A percentile compares a stretch with the other conserved stretches of the same genome.
These are phyloP conservation scores for Oikopleura vanhoeffeni DNA, from an alignment of 23 tunicate genomes.

Conservation along the genomic window DNA sequence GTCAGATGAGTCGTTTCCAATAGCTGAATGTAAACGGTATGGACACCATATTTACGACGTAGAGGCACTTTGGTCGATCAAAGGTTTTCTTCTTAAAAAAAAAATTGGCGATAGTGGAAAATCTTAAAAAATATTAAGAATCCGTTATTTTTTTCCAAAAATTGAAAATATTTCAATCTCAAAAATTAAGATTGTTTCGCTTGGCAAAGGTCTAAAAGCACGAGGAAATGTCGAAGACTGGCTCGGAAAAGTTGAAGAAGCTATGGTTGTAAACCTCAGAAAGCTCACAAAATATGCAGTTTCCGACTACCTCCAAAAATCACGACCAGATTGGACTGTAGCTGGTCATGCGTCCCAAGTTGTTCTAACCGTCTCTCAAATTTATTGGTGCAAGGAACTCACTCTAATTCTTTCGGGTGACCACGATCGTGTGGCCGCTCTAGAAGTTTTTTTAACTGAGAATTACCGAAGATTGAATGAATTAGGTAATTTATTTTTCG, in stretches of 20 bases:
- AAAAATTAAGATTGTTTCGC: no score
- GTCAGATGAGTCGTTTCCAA: no score
- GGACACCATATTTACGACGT: no score
- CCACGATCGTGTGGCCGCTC: slow-evolving; percentile 9
- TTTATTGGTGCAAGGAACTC: slow-evolving; percentile 89
- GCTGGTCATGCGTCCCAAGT: slow-evolving; percentile 25
- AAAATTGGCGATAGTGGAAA: no score
- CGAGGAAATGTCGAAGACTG: slow-evolving; percentile 99
- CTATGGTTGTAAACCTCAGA: slow-evolving; percentile 75
- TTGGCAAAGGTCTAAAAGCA: slow-evolving; percentile 96
- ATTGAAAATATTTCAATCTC: no score
- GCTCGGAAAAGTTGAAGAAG: slow-evolving; percentile 97
- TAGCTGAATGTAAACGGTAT: no score
- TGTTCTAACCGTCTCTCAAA: slow-evolving; percentile 80
- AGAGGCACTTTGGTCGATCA: no score
- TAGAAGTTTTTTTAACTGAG: not conserved
- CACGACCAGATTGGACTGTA: slow-evolving; percentile 72
- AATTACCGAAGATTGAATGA: not conserved
- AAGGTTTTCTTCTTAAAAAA: no score
- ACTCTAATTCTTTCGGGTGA: slow-evolving; percentile 23
- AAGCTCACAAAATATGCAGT: slow-evolving; percentile 67
- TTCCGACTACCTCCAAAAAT: slow-evolving; percentile 35
- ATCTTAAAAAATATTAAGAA: no score
- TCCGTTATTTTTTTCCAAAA: no score
- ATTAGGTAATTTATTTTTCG: no score